A percentile compares a stretch with the other conserved stretches of the same genome.
phyloP scores from a whole-genome alignment of 2,888 invertebrate genomes.

The Polyommatus iphigenia region DNA sequence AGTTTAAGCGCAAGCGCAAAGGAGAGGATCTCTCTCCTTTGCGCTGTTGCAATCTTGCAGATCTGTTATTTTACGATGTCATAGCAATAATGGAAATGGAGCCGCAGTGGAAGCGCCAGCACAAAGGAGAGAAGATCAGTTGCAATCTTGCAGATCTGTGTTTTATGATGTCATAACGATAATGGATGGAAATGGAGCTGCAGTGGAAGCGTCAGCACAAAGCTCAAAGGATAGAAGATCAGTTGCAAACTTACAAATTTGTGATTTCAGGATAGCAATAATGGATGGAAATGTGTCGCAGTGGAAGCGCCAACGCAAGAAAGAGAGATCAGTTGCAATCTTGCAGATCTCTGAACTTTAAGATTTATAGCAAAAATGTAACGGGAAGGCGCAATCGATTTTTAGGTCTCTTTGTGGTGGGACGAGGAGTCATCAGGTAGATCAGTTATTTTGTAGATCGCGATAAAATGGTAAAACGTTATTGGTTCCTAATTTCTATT shows the following conservation, averaged over 20 bases:
- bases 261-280: too few relatives aligned
- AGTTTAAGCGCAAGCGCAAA: neutral
- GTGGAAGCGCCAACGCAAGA: neutral
- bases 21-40: neutral
- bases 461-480: too few relatives aligned
- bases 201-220: neutral
- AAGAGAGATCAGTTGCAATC: neutral
- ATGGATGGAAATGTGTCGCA: too few relatives aligned
- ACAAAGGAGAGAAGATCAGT: neutral
- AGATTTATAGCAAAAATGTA: too few relatives aligned
- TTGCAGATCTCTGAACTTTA: neutral
- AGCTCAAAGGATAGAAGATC: neutral
- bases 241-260: neutral
- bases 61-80: neutral
- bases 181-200: too few relatives aligned
- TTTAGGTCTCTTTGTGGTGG: too few relatives aligned
- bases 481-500: too few relatives aligned
- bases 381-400: too few relatives aligned
- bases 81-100: too few relatives aligned
- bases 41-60: neutral
- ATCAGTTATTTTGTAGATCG: too few relatives aligned
- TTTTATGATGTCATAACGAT: too few relatives aligned
- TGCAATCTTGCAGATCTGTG: neutral
- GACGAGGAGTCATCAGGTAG: too few relatives aligned
- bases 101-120: neutral